Evolutionary conservation across 2,797 vertebrate species (phyloP), one percentile per base, ranked within the genome.

Genomic region (Epinephelus coioides): DNA sequence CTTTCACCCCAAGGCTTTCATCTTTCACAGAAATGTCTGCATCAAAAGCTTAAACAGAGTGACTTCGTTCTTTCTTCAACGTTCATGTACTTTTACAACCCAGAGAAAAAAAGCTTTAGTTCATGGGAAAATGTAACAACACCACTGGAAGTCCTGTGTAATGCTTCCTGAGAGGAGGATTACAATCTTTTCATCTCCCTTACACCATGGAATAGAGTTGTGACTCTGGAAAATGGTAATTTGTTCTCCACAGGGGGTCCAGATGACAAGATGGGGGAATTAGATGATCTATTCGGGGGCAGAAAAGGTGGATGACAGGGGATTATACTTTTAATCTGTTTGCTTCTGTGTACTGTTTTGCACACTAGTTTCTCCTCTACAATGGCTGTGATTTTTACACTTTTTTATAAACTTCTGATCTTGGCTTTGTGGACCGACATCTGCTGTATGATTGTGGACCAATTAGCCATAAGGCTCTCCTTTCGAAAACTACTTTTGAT

Each of bases 41-140:
- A 76, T 81, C 13, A 66, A 73, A 77, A 54, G 44, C 56, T 80
- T 61, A 82, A 68, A 83, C 68, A 65, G 71, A 59, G 38, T 13
- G 21, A 75, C 50, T 66, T 78, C 27, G 74, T 23, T 78, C 78
- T 69, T 59, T 78, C 47, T 71, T 83, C 60, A 85, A 64, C 40
- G 64, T 73, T 84, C 55, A 80, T 78, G 23, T 68, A 65, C 69
- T 75, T 71, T 67, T 56, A 83, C 54, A 81, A 17, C 1, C 21
- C 43, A 11, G 2, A 49, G 17, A 38, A 47, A 12, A 64, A 73
- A 69, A 72, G 77, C 43, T 83, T 71, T 57, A 71, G 77, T 79
- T 86, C 81, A 88, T 88, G 82, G 86, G 81, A 91, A 89, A 87
- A 87, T 89, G 82, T 79, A 92, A 83, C 82, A 63, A 14, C 75